These are phyloP conservation scores for Brachionus manjavacas DNA, from an alignment of 1,140 invertebrate species.

Conservation along the genomic window DNA sequence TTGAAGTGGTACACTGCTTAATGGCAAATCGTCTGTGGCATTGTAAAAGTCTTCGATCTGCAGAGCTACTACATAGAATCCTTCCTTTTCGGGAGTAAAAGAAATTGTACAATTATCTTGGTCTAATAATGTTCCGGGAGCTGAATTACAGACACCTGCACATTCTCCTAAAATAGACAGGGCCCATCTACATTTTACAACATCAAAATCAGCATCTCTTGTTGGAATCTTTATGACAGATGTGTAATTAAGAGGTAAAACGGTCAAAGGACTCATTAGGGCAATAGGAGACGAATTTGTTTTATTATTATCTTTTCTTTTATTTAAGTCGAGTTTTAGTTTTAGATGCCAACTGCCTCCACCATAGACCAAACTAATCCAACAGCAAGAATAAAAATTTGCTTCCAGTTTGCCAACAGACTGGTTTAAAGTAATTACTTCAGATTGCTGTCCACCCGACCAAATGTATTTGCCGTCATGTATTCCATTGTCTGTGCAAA, in stretches of 20 bases:
- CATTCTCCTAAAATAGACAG: neutral
- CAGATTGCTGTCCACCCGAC: neutral
- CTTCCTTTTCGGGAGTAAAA: neutral
- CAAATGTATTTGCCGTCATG: neutral
- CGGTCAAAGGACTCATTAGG: neutral
- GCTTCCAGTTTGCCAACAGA: neutral
- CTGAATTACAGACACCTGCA: neutral
- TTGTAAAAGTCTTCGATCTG: neutral
- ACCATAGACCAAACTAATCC: neutral
- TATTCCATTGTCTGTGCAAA: neutral
- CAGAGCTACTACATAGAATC: neutral
- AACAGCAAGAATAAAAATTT: neutral
- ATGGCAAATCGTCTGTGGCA: neutral
- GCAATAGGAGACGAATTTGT: neutral
- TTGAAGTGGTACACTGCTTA: neutral
- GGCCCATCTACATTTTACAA: neutral
- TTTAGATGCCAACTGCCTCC: neutral
- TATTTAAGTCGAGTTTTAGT: neutral
- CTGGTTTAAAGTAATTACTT: neutral
- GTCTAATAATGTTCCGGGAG: neutral
- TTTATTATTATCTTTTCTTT: neutral
- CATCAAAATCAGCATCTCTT: neutral
- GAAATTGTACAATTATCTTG: neutral
- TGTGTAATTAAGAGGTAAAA: neutral
- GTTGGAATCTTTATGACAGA: neutral